phyloP scores from a whole-genome alignment of 2,888 invertebrate genomes.

The Lissocephala sabroskyi region DNA sequence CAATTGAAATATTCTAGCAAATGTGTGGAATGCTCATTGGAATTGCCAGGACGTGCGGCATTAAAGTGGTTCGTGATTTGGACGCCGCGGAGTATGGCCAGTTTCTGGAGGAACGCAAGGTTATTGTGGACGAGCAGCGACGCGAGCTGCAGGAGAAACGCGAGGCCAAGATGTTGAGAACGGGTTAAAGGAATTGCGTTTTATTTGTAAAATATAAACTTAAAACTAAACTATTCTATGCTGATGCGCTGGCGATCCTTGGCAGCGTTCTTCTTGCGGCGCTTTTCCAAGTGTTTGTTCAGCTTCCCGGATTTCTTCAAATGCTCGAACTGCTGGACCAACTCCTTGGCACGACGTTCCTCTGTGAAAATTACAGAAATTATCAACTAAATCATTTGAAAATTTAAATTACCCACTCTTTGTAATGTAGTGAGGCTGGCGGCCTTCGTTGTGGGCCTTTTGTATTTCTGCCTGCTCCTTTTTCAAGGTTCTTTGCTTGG shows the following conservation, averaged over 20 bases:
- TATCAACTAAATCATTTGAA: background rate
- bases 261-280: slow-evolving; percentile 81
- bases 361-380: slow-evolving; percentile 77
- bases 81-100: slow-evolving; percentile 85
- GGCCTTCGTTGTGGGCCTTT: slow-evolving; percentile 78
- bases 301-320: slow-evolving; percentile 84
- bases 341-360: slow-evolving; percentile 81
- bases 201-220: slow-evolving; percentile 39
- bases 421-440: slow-evolving; percentile 81
- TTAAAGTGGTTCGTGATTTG: slow-evolving; percentile 85
- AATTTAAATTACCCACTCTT: slow-evolving; percentile 76
- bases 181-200: slow-evolving; percentile 72
- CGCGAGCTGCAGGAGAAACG: slow-evolving; percentile 85
- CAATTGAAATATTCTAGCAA: too few species aligned
- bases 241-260: slow-evolving; percentile 71
- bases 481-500: slow-evolving; percentile 74
- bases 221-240: slow-evolving; percentile 46
- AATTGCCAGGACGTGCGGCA: slow-evolving; percentile 85
- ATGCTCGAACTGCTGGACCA: slow-evolving; percentile 86
- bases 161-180: slow-evolving; percentile 93
- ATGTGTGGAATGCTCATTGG: slow-evolving; percentile 87
- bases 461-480: slow-evolving; percentile 76
- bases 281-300: slow-evolving; percentile 85
- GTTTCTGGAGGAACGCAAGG: slow-evolving; percentile 85
- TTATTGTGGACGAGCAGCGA: slow-evolving; percentile 81